Percentiles rank a stretch among this genome's conserved stretches.
phyloP scores from a whole-genome alignment of 2,113 vertebrate genomes.

The Pedionomus torquatus region DNA sequence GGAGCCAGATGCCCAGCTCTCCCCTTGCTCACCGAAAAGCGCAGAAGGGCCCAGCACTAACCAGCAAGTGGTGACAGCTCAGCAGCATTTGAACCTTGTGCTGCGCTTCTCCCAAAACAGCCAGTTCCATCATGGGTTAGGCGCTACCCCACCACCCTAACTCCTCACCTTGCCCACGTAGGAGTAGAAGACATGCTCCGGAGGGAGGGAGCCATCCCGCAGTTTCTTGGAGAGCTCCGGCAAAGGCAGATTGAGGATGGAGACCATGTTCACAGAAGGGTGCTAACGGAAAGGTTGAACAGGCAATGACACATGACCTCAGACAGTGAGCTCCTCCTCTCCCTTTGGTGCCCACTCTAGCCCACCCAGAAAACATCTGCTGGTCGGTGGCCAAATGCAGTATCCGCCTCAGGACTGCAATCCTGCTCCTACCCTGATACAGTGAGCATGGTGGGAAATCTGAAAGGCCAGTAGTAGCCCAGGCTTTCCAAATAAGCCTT shows the following conservation, averaged over 20 bases:
- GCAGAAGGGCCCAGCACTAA: not conserved
- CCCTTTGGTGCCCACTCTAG: not conserved
- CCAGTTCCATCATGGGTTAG: fast-evolving
- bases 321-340: not conserved
- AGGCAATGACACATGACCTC: not conserved
- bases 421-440: not conserved
- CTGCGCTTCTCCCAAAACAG: not conserved
- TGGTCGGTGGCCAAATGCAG: not conserved
- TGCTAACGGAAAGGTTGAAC: constrained; percentile 47
- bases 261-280: constrained; percentile 18
- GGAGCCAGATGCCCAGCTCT: not conserved
- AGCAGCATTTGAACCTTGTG: not conserved
- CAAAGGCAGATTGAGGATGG: constrained; percentile 74
- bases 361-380: not conserved
- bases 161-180: constrained; percentile 83
- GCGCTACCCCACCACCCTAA: fast-evolving
- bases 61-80: not conserved
- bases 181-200: constrained; percentile 75
- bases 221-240: constrained; percentile 73
- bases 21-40: not conserved
- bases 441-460: fast-evolving
- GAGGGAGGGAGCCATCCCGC: constrained; percentile 70
- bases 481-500: not conserved
- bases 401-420: not conserved
- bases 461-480: not conserved